A percentile compares a stretch with the other conserved stretches of the same genome.
phyloP scores from a whole-genome alignment of 1,140 invertebrate species.

The Drosophila nebulosa region DNA sequence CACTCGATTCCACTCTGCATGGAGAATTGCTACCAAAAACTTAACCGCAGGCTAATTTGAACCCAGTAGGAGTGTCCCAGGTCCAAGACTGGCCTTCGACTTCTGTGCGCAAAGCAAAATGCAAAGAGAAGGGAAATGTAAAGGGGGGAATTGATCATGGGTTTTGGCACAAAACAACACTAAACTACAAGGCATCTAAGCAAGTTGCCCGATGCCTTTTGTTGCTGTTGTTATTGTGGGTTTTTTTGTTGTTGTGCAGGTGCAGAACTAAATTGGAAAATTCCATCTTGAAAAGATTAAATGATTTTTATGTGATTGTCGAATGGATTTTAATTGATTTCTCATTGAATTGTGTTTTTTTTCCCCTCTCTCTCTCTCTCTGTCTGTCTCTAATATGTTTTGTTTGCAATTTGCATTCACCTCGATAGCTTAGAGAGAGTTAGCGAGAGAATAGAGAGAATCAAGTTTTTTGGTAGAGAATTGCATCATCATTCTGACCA shows the following conservation, averaged over 20 bases:
- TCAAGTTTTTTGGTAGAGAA: constrained; percentile 15
- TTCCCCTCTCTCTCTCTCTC: too few species aligned
- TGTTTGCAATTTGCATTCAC: constrained; percentile 3
- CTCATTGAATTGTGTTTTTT: constrained; percentile 23
- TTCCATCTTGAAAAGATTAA: constrained; percentile 2
- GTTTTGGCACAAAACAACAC: constrained; percentile 29
- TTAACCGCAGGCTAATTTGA: constrained; percentile 72
- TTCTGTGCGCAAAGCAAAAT: constrained; percentile 35
- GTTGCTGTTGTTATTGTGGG: too few species aligned
- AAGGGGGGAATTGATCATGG: constrained; percentile 15
- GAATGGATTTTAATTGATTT: constrained; percentile 26
- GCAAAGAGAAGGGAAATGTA: constrained; percentile 13
- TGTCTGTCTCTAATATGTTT: constrained; percentile 8
- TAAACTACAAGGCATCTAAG: constrained; percentile 21
- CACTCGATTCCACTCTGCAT: background rate
- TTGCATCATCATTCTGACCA: constrained; percentile 35
- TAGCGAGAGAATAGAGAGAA: constrained; percentile 5
- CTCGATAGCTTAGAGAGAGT: background rate
- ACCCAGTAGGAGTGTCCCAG: constrained; percentile 19
- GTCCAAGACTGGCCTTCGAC: constrained; percentile 27
- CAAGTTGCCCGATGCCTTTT: too few species aligned
- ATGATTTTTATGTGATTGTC: background rate
- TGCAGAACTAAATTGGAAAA: constrained; percentile 43
- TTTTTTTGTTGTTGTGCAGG: constrained; percentile 38
- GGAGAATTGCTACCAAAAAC: constrained; percentile 43